A percentile compares a stretch with the other conserved stretches of the same genome.
phyloP scores from a whole-genome alignment of 2,888 invertebrate genomes.

The Maniola hyperantus region DNA sequence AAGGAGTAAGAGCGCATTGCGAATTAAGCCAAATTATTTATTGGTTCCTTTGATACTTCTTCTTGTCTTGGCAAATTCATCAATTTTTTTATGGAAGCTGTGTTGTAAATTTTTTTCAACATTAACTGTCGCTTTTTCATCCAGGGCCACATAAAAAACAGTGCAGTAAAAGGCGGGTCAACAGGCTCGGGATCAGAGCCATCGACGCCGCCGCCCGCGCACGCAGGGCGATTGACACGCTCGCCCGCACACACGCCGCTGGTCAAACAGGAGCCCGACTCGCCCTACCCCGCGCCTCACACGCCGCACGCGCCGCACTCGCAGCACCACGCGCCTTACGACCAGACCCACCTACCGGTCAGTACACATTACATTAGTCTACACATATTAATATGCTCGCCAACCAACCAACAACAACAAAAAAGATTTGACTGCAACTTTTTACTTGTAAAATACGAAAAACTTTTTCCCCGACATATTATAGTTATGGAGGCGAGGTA shows the following conservation, averaged over 20 bases:
- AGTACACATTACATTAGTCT: neutral
- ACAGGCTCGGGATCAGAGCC: conserved; percentile 78
- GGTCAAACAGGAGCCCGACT: conserved; percentile 86
- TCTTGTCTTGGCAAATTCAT: neutral
- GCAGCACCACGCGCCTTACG: conserved; percentile 75
- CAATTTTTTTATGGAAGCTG: neutral
- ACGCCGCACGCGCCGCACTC: conserved; percentile 66
- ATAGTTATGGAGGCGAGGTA: too few relatives aligned
- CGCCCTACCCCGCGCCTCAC: conserved; percentile 67
- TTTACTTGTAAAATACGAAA: too few relatives aligned
- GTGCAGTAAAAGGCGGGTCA: conserved; percentile 58
- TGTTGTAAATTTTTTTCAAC: neutral
- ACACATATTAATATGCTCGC: neutral
- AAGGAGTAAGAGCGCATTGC: neutral
- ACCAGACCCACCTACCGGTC: conserved; percentile 73
- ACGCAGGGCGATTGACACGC: conserved; percentile 71
- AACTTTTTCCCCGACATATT: too few relatives aligned
- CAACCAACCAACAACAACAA: too few relatives aligned
- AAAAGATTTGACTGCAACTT: too few relatives aligned
- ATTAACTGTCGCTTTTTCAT: conserved; percentile 1
- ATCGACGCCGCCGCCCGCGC: conserved; percentile 78
- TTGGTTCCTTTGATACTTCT: neutral
- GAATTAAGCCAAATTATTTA: neutral
- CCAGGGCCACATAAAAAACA: conserved; percentile 64
- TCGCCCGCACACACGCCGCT: conserved; percentile 63